Conservation (phyloP, 2,888 invertebrate genomes). For the Nephrotoma appendiculata region DNA sequence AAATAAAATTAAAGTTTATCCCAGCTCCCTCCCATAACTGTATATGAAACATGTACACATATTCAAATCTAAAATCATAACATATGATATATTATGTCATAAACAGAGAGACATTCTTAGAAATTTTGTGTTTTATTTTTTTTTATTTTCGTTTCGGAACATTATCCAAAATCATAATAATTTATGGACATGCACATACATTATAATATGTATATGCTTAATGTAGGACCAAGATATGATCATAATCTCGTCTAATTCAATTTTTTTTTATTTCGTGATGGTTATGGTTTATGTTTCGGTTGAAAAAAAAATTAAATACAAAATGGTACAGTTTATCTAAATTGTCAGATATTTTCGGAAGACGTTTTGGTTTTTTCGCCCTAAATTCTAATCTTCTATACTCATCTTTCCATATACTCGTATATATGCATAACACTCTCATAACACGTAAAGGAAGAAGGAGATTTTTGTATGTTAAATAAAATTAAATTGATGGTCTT, state of each 20-base stretch:
- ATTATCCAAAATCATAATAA: background rate
- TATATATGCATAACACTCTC: background rate
- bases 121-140: background rate
- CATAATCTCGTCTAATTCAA: background rate
- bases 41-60: background rate
- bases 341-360: background rate
- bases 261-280: background rate
- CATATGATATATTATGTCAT: background rate
- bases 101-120: background rate
- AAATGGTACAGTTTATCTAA: background rate
- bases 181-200: background rate
- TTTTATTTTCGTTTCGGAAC: background rate
- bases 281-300: background rate
- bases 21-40: background rate
- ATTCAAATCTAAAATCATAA: background rate
- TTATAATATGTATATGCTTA: background rate
- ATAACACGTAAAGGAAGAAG: background rate
- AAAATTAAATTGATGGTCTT: background rate
- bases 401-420: background rate
- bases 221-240: background rate
- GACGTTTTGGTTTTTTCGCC: background rate
- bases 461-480: background rate
- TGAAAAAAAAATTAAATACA: background rate
- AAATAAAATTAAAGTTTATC: background rate
- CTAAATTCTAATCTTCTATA: background rate